A percentile compares a stretch with the other conserved stretches of the same genome.
Evolutionary conservation across 2,888 invertebrate species (phyloP).

Genomic region (Drosophila engyochracea): DNA sequence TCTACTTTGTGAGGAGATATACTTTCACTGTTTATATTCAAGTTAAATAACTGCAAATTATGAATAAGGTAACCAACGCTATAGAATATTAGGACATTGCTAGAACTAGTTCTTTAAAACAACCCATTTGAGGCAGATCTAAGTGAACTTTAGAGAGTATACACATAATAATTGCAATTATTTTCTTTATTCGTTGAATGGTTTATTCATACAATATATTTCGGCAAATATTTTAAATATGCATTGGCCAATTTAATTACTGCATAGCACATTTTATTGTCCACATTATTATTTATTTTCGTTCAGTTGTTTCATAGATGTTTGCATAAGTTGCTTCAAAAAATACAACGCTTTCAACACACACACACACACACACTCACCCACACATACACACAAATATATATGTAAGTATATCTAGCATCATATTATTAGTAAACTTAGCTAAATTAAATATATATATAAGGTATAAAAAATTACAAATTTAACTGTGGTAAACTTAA

Average conservation of each 20-base stretch:
- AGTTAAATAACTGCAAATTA: no score
- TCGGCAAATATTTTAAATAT: conserved; percentile 28
- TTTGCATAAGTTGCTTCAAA: conserved; percentile 63
- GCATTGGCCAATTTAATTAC: conserved; percentile 22
- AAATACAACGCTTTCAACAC: conserved; percentile 65
- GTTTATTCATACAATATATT: conserved; percentile 23
- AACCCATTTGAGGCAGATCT: not conserved
- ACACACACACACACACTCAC: not conserved
- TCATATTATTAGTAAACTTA: conserved; percentile 13
- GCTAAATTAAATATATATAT: conserved; percentile 8
- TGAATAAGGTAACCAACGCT: not conserved
- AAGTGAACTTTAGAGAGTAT: not conserved
- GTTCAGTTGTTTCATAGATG: conserved; percentile 1
- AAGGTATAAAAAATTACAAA: conserved; percentile 54
- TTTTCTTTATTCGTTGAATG: conserved; percentile 14
- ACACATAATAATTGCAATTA: not conserved
- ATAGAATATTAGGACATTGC: not conserved
- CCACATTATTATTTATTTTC: conserved; percentile 48
- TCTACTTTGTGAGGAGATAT: no score
- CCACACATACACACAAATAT: not conserved
- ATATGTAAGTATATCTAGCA: conserved; percentile 14
- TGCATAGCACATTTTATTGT: conserved; percentile 70
- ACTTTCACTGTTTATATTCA: no score
- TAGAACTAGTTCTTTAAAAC: not conserved
- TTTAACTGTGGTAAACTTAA: conserved; percentile 63